Percentiles rank a stretch among this genome's conserved stretches.
Conservation (phyloP, 2,113 vertebrate genomes). For the Tricholaema leucomelas region DNA sequence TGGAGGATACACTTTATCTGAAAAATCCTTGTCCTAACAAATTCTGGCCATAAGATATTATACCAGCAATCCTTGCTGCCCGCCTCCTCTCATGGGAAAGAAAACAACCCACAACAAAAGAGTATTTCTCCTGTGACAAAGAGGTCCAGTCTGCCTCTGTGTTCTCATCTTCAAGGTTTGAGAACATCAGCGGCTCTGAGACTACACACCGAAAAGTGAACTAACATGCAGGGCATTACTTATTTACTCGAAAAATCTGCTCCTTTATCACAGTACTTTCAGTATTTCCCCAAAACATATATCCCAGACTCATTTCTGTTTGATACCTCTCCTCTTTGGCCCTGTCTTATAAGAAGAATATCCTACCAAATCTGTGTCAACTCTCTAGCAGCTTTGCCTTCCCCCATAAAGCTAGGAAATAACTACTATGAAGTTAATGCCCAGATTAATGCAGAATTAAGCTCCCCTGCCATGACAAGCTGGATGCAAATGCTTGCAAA, state of each 20-base stretch:
- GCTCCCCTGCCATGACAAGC: neutral
- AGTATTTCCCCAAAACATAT: neutral
- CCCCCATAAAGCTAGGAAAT: neutral
- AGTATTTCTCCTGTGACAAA: neutral
- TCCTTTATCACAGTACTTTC: neutral
- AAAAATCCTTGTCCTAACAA: neutral
- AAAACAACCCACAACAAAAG: neutral
- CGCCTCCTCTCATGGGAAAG: neutral
- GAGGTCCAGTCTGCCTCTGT: accelerated
- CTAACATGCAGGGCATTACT: neutral
- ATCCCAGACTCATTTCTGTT: neutral
- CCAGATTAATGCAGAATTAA: neutral
- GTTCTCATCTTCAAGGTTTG: neutral
- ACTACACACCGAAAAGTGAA: neutral
- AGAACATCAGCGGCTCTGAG: neutral
- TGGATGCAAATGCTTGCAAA: slow-evolving; percentile 24
- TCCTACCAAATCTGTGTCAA: neutral
- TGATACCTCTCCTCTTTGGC: neutral
- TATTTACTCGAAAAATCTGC: neutral
- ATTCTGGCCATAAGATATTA: neutral
- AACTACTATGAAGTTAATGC: neutral
- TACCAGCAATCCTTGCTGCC: accelerated
- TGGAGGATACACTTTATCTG: neutral
- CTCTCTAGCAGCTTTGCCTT: neutral
- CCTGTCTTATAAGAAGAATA: neutral